Evolutionary conservation across 2,888 invertebrate species (phyloP).

Genomic region (Diarsia brunnea): DNA sequence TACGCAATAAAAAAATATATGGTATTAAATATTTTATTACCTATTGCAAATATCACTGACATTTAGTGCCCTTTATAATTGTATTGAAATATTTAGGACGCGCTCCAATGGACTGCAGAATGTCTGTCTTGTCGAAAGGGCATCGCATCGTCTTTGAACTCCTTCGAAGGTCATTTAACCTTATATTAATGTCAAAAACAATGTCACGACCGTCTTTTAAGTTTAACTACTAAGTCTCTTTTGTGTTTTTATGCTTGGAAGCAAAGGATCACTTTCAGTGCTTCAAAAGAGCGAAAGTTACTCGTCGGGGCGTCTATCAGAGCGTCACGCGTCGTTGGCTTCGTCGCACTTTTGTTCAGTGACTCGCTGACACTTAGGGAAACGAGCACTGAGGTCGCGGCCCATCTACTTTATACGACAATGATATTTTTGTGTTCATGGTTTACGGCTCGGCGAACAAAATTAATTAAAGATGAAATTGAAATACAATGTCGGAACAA

Average conservation of each 20-base stretch:
- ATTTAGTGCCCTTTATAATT: constrained; percentile 55
- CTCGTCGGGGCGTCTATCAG: constrained; percentile 73
- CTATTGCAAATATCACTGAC: constrained; percentile 27
- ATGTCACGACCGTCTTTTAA: constrained; percentile 49
- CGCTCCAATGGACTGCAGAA: constrained; percentile 57
- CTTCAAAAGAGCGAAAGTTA: constrained; percentile 62
- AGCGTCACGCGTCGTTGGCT: constrained; percentile 80
- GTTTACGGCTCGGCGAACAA: constrained; percentile 40
- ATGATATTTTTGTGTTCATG: constrained; percentile 59
- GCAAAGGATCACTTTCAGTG: constrained; percentile 55
- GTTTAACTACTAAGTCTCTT: constrained; percentile 49
- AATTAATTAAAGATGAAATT: constrained; percentile 48
- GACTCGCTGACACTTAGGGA: constrained; percentile 71
- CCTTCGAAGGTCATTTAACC: constrained; percentile 42
- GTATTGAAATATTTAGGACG: constrained; percentile 58
- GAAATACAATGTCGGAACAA: constrained; percentile 30
- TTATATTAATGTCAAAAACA: constrained; percentile 46
- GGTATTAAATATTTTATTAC: not conserved
- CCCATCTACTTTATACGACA: constrained; percentile 69
- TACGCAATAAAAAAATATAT: too few species aligned
- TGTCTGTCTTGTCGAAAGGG: constrained; percentile 64
- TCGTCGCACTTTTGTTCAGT: constrained; percentile 74
- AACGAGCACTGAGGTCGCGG: constrained; percentile 62
- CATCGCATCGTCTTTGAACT: constrained; percentile 55
- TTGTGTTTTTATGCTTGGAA: constrained; percentile 45